Conservation (phyloP, 2,888 invertebrate genomes). For the Ophion ventricosus region DNA sequence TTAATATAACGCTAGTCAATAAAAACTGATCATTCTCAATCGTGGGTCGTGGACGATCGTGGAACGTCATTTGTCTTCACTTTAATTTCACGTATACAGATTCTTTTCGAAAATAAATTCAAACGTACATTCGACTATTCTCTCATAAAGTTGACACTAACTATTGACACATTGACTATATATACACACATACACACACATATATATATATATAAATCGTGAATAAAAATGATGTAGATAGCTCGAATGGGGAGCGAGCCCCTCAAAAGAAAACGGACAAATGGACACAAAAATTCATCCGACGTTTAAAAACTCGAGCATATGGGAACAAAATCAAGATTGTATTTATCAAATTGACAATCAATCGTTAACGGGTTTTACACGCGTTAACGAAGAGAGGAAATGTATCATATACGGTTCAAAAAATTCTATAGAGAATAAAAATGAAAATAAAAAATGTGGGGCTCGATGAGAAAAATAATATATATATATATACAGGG, state of each 20-base stretch:
- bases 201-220: neutral
- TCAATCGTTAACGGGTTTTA: conserved; percentile 39
- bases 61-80: neutral
- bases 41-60: neutral
- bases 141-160: no score
- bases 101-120: no score
- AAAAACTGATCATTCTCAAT: neutral
- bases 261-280: neutral
- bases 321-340: conserved; percentile 61
- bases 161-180: no score
- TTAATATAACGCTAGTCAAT: neutral
- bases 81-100: no score
- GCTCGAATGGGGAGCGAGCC: neutral
- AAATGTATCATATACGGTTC: neutral
- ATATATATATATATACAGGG: neutral
- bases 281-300: conserved; percentile 10
- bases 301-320: conserved; percentile 28
- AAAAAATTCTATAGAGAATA: conserved; percentile 5
- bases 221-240: neutral
- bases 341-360: conserved; percentile 59
- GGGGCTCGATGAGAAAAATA: neutral
- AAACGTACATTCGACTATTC: no score
- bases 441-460: conserved; percentile 6
- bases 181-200: no score
- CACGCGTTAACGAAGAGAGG: conserved; percentile 19